Conservation (phyloP, 2,888 invertebrate genomes). For the Arrhopalites spinosus region DNA sequence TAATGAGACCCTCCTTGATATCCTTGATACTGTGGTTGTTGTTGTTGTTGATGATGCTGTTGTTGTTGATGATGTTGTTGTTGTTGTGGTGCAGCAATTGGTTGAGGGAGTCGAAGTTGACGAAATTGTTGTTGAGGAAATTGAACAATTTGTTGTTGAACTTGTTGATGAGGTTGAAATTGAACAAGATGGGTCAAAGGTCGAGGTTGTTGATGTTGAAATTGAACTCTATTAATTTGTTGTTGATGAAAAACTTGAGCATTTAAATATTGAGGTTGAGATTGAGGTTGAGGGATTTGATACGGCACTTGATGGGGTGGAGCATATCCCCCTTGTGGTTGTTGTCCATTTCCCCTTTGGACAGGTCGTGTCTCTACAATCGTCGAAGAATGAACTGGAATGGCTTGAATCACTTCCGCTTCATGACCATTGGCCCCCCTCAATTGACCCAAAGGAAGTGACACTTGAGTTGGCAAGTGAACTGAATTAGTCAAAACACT, state of each 20-base stretch:
- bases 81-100: not conserved
- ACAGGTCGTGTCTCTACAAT: conserved; percentile 31
- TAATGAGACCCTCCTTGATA: not conserved
- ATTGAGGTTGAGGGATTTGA: conserved; percentile 6
- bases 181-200: not conserved
- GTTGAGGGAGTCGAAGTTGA: not conserved
- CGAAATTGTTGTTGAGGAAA: not conserved
- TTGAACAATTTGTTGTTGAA: not conserved
- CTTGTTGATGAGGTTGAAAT: conserved; percentile 1
- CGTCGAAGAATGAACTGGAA: conserved; percentile 36
- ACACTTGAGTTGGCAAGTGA: not conserved
- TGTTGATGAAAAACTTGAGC: not conserved
- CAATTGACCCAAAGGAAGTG: not conserved
- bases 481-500: conserved; percentile 10
- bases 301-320: not conserved
- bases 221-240: conserved; percentile 1
- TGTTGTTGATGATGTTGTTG: not conserved
- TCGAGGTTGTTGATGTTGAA: conserved; percentile 15
- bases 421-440: not conserved
- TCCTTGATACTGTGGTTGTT: not conserved
- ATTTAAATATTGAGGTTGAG: not conserved
- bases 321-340: not conserved
- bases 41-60: not conserved
- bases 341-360: not conserved
- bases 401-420: conserved; percentile 33